Conservation (phyloP, 2,888 invertebrate species). For the Patella depressa region DNA sequence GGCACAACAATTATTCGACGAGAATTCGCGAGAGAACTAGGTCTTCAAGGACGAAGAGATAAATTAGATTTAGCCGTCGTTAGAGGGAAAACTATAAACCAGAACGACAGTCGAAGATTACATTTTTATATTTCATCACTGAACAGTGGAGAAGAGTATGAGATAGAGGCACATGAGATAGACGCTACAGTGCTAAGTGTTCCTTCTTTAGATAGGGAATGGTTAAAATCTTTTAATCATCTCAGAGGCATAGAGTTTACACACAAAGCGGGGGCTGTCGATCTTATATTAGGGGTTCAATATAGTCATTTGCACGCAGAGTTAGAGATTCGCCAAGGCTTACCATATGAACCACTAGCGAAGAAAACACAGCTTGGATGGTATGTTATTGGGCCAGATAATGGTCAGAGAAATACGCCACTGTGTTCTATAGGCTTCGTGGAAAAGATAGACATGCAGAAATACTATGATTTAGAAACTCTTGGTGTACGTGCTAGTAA, state of each 20-base stretch:
- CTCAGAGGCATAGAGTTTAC: neutral
- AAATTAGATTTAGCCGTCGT: conserved; percentile 5
- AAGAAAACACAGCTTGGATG: conserved; percentile 24
- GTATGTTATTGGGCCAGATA: conserved; percentile 19
- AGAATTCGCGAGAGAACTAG: no score
- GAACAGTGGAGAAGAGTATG: conserved; percentile 20
- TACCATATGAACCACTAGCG: conserved; percentile 24
- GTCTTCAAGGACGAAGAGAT: neutral
- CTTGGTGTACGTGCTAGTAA: conserved; percentile 23
- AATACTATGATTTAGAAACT: conserved; percentile 16
- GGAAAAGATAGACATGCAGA: conserved; percentile 13
- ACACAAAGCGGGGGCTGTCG: conserved; percentile 20
- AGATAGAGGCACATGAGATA: conserved; percentile 24
- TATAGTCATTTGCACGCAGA: conserved; percentile 25
- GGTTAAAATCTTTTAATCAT: conserved; percentile 12
- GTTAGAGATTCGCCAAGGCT: conserved; percentile 12
- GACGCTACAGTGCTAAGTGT: conserved; percentile 24
- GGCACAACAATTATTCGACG: conserved; percentile 22
- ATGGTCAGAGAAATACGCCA: neutral
- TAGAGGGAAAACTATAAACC: conserved; percentile 1
- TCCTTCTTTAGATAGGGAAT: conserved; percentile 13
- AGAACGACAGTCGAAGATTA: conserved; percentile 9
- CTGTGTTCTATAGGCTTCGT: conserved; percentile 9
- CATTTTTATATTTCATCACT: conserved; percentile 21
- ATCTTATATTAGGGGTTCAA: conserved; percentile 23